phyloP scores from a whole-genome alignment of 2,888 invertebrate species.

The Ephialtes manifestator region DNA sequence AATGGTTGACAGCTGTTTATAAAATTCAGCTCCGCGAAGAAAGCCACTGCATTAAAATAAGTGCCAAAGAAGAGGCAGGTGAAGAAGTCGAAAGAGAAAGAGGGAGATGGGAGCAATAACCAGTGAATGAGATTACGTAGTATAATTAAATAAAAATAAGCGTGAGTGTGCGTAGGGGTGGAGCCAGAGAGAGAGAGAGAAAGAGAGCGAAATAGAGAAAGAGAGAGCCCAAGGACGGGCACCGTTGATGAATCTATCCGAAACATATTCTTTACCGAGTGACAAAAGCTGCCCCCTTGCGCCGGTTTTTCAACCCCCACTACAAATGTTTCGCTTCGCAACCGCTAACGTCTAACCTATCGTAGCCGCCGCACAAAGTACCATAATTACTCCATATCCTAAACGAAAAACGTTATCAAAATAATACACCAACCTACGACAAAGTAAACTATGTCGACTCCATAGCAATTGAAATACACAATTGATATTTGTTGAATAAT shows the following conservation, averaged over 20 bases:
- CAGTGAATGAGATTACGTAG: constrained; percentile 33
- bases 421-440: not conserved
- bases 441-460: not conserved
- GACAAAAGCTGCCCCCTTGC: constrained; percentile 15
- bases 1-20: not conserved
- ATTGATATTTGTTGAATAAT: not conserved
- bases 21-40: not conserved
- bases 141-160: constrained; percentile 43
- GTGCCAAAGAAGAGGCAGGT: not conserved
- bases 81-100: not conserved
- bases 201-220: not conserved
- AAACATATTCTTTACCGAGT: not conserved
- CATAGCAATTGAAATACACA: not conserved
- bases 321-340: not conserved
- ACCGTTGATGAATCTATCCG: not conserved
- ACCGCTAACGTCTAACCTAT: constrained; percentile 13
- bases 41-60: not conserved
- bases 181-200: constrained; percentile 8
- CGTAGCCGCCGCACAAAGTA: not conserved
- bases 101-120: constrained; percentile 16
- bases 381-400: not conserved
- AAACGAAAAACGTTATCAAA: not conserved
- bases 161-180: constrained; percentile 32
- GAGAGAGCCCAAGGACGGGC: constrained; percentile 4
- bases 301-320: constrained; percentile 14